Base-by-base conservation (phyloP, 2,113 vertebrate genomes). In the Dromaius novaehollandiae region DNA sequence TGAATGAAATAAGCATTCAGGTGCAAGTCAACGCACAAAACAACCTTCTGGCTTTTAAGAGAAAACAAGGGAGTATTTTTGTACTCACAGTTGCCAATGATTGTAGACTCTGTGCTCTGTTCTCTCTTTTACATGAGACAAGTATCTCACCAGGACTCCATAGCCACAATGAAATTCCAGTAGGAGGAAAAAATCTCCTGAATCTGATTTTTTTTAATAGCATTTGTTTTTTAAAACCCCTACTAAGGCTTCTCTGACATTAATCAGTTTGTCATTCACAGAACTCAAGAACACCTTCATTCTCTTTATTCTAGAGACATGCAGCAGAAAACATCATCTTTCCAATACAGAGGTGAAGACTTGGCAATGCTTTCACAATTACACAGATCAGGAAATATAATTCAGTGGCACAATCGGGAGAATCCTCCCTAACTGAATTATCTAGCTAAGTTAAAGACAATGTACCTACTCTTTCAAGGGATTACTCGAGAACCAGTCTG, bases 131-230 rank as follows among this genome's bases (percentile, higher is more conserved):
- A 61, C 32, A 61, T 0, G 4, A 89, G 32, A 90, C 73, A 83
- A 88, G 74, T 61, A 90, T 85, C 80, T 89, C 82, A 90, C 71
- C 68, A 80, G 79, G 78, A 82, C 63, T 76, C 76, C 60, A 46
- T 38, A 93, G 79, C 73, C 68, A 86, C 79, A 78, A 88, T 86
- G 73, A 86, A 92, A 77, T 83, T 77, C 55, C 80, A 90, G 90
- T 92, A 80, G 73, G 73, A 93, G 76, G 58, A 6, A n/a, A 77
- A 32, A 79, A 68, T 22, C 22, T 32, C 88, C 34, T 74, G 68
- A 90, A 60, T 81, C 50, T 65, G 77, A 38, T 38, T 38, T 38
- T 38, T 38, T 38, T 38, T 38, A 38, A 38, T 14, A 48, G 19
- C 22, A 61, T 40, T 91, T 84, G 21, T 83, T 81, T 93, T 75